Evolutionary conservation across 2,888 invertebrate genomes (phyloP).

Genomic region (Cheilosia vernalis): DNA sequence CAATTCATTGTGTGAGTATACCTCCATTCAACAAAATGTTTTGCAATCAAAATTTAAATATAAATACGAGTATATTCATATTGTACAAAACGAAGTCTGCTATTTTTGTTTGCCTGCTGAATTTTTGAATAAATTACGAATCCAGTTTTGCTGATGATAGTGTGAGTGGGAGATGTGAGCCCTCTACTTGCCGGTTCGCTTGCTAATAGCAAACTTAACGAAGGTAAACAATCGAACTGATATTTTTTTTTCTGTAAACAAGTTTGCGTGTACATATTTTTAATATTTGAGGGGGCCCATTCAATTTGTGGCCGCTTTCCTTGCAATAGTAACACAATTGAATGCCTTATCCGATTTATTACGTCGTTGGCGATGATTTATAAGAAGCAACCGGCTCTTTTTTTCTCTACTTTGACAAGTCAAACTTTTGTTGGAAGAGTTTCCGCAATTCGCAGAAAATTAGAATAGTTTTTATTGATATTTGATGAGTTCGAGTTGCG

Average conservation of each 20-base stretch:
- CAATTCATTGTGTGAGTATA: not conserved
- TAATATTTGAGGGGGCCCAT: not conserved
- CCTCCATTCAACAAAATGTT: constrained; percentile 14
- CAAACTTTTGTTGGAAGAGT: constrained; percentile 19
- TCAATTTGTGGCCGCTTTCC: not conserved
- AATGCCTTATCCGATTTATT: constrained; percentile 48
- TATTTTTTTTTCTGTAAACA: constrained; percentile 42
- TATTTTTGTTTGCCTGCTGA: constrained; percentile 30
- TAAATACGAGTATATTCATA: constrained; percentile 6
- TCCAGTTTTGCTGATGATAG: not conserved
- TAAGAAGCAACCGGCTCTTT: constrained; percentile 32
- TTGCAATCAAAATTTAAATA: constrained; percentile 11
- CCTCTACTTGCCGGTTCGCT: constrained; percentile 17
- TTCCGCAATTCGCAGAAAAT: constrained; percentile 31
- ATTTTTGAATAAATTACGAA: constrained; percentile 13
- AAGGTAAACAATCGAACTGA: constrained; percentile 35
- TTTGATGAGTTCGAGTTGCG: not conserved
- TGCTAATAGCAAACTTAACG: constrained; percentile 46
- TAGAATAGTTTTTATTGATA: not conserved
- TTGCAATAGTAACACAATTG: constrained; percentile 25
- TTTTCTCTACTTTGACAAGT: constrained; percentile 23
- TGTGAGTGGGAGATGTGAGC: not conserved
- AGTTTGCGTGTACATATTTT: constrained; percentile 10
- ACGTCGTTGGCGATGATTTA: constrained; percentile 54
- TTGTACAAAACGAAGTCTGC: not conserved